Evolutionary conservation across 2,797 vertebrate genomes (phyloP), one percentile per base, ranked within the genome.

Genomic region (Sebastes nivosus): DNA sequence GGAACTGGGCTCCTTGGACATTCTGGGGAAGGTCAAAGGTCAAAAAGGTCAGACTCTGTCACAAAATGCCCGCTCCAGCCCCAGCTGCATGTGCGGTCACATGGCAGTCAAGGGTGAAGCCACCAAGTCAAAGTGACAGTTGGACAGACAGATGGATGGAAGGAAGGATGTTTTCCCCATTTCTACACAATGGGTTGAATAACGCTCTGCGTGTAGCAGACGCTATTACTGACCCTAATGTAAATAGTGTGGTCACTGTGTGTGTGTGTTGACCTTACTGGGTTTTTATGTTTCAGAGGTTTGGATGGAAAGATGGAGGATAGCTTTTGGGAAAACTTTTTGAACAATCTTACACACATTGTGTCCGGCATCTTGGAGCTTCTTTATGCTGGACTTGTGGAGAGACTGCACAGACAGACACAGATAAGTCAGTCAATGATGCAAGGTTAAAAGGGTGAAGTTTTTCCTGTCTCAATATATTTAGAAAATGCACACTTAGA

Each of bases 1-100:
- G 91, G 96, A 94, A 93, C 71, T 94, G 69, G 95, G 96, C 83
- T 96, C 96, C 91, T 95, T 96, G 92, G 96, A 95, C 96, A 96
- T 96, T 50, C 95, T 96, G 90, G 14, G 42, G 61, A 38, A 80
- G 58, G 36, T 25, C 8, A 22, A 55, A 22, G 72, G 73, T 75
- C 54, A 88, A 20, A 80, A 60, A 81, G 84, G 85, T 96, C 81
- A 95, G 87, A 77, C 2, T 73, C 90, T 67, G 65, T 6, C 18
- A 20, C 69, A 27, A 32, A 36, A 77, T 78, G 89, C 89, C 76
- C 95, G 88, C 95, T 93, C 93, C 93, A 89, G 77, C 83, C 93
- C 81, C 71, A 46, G 79, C 77, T 83, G 86, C 91, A 95, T 95
- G 95, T 91, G 76, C 75, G 91, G 72, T 67, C 89, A 93, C 95